phyloP scores from a whole-genome alignment of 2,113 vertebrate genomes.

The Ceratotherium simum region DNA sequence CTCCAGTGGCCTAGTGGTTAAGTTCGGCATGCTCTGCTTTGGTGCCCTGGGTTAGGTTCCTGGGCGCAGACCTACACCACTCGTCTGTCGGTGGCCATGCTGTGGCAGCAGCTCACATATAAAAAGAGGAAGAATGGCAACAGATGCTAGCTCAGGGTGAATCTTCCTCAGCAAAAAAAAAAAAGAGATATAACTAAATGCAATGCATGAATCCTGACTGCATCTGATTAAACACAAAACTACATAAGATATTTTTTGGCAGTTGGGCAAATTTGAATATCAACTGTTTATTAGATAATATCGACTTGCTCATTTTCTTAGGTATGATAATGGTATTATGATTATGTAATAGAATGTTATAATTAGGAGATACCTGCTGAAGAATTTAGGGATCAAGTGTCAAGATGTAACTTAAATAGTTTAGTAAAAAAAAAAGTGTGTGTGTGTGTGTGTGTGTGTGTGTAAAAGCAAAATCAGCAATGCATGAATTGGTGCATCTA shows the following conservation, averaged over 20 bases:
- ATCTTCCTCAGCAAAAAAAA: no score
- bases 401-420: not conserved
- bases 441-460: not conserved
- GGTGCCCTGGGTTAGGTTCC: no score
- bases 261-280: conserved; percentile 2
- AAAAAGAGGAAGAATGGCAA: no score
- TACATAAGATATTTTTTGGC: not conserved
- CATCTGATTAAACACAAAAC: not conserved
- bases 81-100: no score
- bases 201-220: not conserved
- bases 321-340: not conserved
- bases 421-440: not conserved
- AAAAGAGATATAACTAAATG: conserved; percentile 1
- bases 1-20: no score
- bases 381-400: not conserved
- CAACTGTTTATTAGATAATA: conserved; percentile 21
- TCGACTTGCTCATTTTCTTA: conserved; percentile 37
- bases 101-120: no score
- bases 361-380: not conserved
- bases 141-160: no score
- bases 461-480: not conserved
- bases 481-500: not conserved
- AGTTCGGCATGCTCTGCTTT: no score
- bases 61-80: no score
- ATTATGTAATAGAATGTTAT: not conserved